A percentile compares a stretch with the other conserved stretches of the same genome.
Evolutionary conservation across 2,113 vertebrate species (phyloP).

Genomic region (Rhinopomastus cyanomelas): DNA sequence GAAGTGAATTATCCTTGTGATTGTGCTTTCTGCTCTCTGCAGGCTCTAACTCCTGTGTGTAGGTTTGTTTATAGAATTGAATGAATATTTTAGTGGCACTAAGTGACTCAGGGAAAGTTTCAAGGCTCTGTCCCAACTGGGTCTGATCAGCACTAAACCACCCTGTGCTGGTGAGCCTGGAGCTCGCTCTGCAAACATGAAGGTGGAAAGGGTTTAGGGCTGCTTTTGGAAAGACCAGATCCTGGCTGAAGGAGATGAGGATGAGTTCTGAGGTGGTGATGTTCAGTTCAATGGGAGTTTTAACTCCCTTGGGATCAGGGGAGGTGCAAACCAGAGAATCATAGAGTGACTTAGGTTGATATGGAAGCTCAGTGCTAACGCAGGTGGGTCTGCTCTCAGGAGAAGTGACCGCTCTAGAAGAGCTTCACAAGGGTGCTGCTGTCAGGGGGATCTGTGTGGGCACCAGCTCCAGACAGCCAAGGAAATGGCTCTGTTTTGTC

Average conservation of each 20-base stretch:
- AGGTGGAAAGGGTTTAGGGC: neutral
- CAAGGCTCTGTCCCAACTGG: neutral
- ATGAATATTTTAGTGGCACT: neutral
- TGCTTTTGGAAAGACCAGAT: neutral
- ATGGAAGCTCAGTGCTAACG: neutral
- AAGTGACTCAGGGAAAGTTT: neutral
- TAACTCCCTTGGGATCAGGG: neutral
- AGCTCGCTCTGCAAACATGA: neutral
- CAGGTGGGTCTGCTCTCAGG: neutral
- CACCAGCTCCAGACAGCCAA: neutral
- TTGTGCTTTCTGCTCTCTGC: neutral
- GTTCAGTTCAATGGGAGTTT: neutral
- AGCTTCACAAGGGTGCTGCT: neutral
- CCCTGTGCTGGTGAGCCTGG: neutral
- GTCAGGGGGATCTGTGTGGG: neutral
- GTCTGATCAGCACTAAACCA: neutral
- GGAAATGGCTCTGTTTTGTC: neutral
- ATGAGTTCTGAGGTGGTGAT: neutral
- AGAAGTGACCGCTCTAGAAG: neutral
- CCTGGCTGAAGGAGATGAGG: neutral
- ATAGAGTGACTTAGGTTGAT: too few relatives aligned
- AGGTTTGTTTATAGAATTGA: neutral
- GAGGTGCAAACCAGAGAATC: rapidly evolving
- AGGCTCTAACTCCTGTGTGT: neutral
- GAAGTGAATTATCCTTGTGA: neutral